A percentile compares a stretch with the other conserved stretches of the same genome.
Evolutionary conservation across 1,140 invertebrate genomes (phyloP).

Genomic region (Pseudomyrmex pallidus): DNA sequence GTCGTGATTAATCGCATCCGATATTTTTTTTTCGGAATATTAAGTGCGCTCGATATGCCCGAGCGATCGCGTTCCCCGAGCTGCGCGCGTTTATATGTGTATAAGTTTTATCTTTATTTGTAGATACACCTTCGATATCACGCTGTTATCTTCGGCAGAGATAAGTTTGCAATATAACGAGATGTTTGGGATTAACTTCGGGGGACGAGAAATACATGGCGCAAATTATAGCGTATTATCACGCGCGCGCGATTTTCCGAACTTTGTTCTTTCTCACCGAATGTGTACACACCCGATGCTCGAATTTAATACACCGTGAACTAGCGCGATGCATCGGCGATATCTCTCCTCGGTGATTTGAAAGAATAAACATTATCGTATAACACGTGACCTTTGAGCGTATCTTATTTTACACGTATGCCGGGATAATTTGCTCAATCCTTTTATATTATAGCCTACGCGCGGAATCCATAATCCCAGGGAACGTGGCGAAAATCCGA

Average conservation of each 20-base stretch:
- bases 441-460: slow-evolving; percentile 41
- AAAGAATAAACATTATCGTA: slow-evolving; percentile 55
- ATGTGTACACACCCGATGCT: not conserved
- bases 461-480: slow-evolving; percentile 32
- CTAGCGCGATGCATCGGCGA: slow-evolving; percentile 1
- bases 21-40: slow-evolving; percentile 45
- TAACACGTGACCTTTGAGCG: slow-evolving; percentile 21
- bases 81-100: too few relatives aligned
- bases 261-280: slow-evolving; percentile 44
- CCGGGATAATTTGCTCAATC: slow-evolving; percentile 35
- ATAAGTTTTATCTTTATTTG: not conserved
- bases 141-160: not conserved
- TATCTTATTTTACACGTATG: slow-evolving; percentile 32
- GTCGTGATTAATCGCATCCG: slow-evolving; percentile 66
- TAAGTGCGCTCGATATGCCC: slow-evolving; percentile 1
- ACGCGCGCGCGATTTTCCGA: not conserved
- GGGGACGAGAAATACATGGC: slow-evolving; percentile 11
- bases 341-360: slow-evolving; percentile 40
- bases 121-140: not conserved
- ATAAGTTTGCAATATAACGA: not conserved
- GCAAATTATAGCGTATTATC: not conserved
- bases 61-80: slow-evolving; percentile 11
- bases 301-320: slow-evolving; percentile 49
- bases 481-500: slow-evolving; percentile 48
- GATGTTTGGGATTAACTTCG: slow-evolving; percentile 24